Evolutionary conservation across 2,113 vertebrate species (phyloP).

Genomic region (Stomatorhinus ivindoensis): DNA sequence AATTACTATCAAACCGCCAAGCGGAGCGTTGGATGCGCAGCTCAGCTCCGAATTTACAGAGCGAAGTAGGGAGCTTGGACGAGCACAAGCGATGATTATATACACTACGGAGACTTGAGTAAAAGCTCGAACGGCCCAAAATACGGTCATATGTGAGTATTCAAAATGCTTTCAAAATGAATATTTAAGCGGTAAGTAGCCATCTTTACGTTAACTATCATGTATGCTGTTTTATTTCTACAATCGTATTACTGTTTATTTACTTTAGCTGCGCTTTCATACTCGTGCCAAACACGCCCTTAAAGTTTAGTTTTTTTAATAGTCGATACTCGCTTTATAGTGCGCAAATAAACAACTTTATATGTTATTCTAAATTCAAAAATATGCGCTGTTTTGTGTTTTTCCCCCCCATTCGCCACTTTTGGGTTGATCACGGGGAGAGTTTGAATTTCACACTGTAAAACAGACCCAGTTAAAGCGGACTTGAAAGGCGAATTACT

Average conservation of each 20-base stretch:
- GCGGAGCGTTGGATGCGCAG: constrained; percentile 28
- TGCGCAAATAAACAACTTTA: not conserved
- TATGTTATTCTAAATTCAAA: not conserved
- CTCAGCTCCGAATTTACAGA: constrained; percentile 15
- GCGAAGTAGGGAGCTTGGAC: not conserved
- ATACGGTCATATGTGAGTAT: not conserved
- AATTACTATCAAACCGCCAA: constrained; percentile 41
- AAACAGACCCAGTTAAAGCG: constrained; percentile 28
- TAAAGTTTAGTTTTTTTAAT: not conserved
- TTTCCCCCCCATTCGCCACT: not conserved
- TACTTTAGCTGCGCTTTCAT: not conserved
- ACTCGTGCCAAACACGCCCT: not conserved
- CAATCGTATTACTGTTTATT: not conserved
- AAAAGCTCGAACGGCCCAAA: not conserved
- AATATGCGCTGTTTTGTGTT: not conserved
- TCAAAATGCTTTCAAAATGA: not conserved
- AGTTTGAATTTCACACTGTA: constrained; percentile 24
- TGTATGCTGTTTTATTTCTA: not conserved
- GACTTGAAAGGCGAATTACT: constrained; percentile 38
- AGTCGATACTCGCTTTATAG: not conserved
- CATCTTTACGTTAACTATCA: not conserved
- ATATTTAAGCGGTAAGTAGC: constrained; percentile 9
- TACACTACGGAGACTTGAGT: not conserved
- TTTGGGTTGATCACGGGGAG: constrained; percentile 14
- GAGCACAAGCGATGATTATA: not conserved